Conservation (phyloP, 1,140 invertebrate genomes). For the Penaeus vannamei region DNA sequence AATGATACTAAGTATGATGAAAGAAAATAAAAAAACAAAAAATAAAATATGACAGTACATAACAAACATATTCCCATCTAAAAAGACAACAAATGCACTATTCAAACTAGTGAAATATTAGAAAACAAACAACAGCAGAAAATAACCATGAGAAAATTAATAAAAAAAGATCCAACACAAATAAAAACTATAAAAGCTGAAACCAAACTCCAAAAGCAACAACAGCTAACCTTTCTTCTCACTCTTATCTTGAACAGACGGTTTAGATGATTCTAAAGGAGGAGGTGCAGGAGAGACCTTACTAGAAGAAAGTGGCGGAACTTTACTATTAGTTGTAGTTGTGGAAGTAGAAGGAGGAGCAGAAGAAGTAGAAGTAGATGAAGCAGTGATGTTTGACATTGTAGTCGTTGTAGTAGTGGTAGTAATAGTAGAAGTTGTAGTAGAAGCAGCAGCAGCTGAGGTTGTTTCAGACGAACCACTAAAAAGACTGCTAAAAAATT, state of each 20-base stretch:
- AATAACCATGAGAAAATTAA: not conserved
- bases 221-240: constrained; percentile 38
- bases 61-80: too few species aligned
- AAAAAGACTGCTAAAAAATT: constrained; percentile 39
- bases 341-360: not conserved
- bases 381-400: not conserved
- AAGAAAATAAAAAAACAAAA: too few species aligned
- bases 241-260: not conserved
- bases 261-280: not conserved
- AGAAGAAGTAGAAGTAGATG: constrained; percentile 2
- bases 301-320: not conserved
- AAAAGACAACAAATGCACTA: not conserved
- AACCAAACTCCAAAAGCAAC: too few species aligned
- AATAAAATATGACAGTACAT: too few species aligned
- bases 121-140: not conserved
- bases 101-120: not conserved
- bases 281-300: not conserved
- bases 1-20: too few species aligned
- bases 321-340: not conserved
- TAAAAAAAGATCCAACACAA: not conserved
- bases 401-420: constrained; percentile 14
- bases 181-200: too few species aligned
- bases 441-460: not conserved
- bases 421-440: not conserved
- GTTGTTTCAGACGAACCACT: not conserved